Evolutionary conservation across 2,113 vertebrate genomes (phyloP).

Genomic region (Drymodes brunneopygia): DNA sequence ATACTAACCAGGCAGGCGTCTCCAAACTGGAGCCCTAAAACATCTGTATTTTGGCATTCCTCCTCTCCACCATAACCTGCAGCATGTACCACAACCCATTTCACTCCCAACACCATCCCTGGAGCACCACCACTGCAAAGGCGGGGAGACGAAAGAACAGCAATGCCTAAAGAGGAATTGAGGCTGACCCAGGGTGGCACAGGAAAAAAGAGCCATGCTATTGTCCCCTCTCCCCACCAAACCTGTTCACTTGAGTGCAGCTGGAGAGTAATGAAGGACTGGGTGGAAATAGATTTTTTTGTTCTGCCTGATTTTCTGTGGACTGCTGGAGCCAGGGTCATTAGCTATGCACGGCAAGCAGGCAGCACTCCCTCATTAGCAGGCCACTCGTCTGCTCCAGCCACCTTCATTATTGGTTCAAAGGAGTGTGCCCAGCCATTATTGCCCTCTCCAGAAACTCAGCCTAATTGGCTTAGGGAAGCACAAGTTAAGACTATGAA

Average conservation of each 20-base stretch:
- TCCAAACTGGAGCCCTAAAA: background rate
- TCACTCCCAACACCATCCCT: background rate
- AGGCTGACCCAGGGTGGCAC: background rate
- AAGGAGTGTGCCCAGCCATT: slow-evolving; percentile 29
- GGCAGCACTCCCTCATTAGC: slow-evolving; percentile 51
- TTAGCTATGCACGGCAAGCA: slow-evolving; percentile 44
- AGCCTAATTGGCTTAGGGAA: slow-evolving; percentile 32
- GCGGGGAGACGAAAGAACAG: background rate
- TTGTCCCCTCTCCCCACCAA: background rate
- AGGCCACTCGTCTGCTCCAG: background rate
- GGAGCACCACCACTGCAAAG: background rate
- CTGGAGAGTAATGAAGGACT: background rate
- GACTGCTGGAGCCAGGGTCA: background rate
- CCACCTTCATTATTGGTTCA: slow-evolving; percentile 46
- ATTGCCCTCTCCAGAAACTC: slow-evolving; percentile 11
- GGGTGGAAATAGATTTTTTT: background rate
- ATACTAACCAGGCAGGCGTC: background rate
- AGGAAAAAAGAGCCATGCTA: background rate
- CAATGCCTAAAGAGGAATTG: background rate
- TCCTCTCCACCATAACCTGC: background rate
- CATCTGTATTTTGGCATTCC: background rate
- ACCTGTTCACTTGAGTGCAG: background rate
- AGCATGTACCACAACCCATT: background rate
- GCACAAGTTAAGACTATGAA: slow-evolving; percentile 23
- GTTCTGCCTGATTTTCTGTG: background rate